Evolutionary conservation across 2,113 vertebrate genomes (phyloP).

Genomic region (Butorides virescens): DNA sequence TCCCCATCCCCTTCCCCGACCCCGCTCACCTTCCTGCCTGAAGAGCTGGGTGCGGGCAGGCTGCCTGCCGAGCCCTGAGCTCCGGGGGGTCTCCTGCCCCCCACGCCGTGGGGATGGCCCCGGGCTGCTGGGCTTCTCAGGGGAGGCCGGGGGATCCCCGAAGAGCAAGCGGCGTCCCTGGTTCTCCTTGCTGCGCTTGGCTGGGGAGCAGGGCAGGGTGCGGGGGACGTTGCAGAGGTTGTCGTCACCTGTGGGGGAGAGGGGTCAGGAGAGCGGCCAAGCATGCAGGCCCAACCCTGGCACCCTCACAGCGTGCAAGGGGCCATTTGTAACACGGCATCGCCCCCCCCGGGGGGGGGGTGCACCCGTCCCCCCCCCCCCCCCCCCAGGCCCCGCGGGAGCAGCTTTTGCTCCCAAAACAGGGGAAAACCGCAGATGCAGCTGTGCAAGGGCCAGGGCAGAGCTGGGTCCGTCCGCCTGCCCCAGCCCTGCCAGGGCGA

Average conservation of each 20-base stretch:
- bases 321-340: fast-evolving
- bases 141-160: conserved; percentile 36
- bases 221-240: conserved; percentile 84
- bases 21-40: conserved; percentile 78
- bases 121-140: not conserved
- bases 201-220: conserved; percentile 78
- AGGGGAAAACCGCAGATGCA: fast-evolving
- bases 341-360: fast-evolving
- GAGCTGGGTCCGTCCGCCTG: not conserved
- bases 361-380: not conserved
- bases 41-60: conserved; percentile 62
- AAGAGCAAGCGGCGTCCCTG: conserved; percentile 68
- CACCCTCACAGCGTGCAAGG: fast-evolving
- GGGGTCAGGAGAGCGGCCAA: not conserved
- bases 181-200: conserved; percentile 82
- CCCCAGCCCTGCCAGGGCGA: not conserved
- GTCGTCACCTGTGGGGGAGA: conserved; percentile 80
- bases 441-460: fast-evolving
- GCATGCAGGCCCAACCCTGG: not conserved
- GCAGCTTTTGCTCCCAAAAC: not conserved
- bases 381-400: fast-evolving
- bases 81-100: conserved; percentile 59
- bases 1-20: fast-evolving
- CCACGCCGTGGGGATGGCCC: not conserved
- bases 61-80: conserved; percentile 23